Base-by-base conservation (phyloP, 2,113 vertebrate genomes). In the Mesembrinibis cayennensis region DNA sequence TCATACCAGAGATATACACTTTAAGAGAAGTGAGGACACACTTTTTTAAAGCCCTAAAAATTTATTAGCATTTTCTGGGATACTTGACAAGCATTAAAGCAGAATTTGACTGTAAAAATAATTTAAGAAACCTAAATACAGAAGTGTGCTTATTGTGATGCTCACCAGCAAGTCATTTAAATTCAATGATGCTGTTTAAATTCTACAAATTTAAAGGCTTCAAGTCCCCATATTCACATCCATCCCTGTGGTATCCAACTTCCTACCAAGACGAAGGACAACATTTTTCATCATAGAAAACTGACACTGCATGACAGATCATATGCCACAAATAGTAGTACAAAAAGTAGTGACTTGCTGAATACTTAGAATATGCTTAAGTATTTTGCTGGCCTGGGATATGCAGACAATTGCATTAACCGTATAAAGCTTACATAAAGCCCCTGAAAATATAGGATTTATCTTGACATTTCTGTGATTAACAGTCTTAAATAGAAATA, bases 221-320 rank as follows among this genome's bases (percentile, higher is more conserved):
- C 20, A 44, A 26, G 27, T 86, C 49, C 40, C 18, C 2, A 13
- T 38, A 83, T 56, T 91, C 45, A 30, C 26, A 49, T 47, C 26
- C 40, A 59, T 77, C 29, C 26, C 49, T 69, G 21, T 0, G 0
- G 36, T 27, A 69, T 27, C 11, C 6, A 8, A 32, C 25, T 86
- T 72, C 45, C 11, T 67, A 82, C 16, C n/a, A 52, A 69, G 47
- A 69, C 17, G 52, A 83, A 72, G 36, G 47, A 65, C 15, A 82
- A 40, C 2, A 58, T 32, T 86, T 82, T 76, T 94, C 42, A 62
- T 61, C 53, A 26, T 0, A 52, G 36, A 82, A 88, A 82, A 55
- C 29, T 67, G 82, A 58, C 63, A 74, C 25, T 65, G 20, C n/a
- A 7, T 47, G 66, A 88, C 52, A 90, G 44, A 80, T 69, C 15